These are phyloP conservation scores for Andrena praecox DNA, from an alignment of 2,888 invertebrate genomes.

Conservation along the genomic window DNA sequence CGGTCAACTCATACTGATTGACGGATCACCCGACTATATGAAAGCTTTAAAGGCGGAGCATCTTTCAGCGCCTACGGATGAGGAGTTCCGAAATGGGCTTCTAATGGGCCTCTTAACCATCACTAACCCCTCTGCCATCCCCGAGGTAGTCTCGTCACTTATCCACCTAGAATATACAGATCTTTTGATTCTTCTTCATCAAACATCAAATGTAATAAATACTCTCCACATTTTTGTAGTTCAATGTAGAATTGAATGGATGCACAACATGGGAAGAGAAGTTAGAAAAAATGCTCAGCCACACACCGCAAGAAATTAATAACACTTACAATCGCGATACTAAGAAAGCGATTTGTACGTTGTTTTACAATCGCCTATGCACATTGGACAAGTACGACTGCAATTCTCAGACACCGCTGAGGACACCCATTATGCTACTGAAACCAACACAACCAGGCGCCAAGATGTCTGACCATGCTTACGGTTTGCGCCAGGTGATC, in stretches of 20 bases:
- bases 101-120: conserved; percentile 87
- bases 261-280: conserved; percentile 87
- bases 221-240: conserved; percentile 59
- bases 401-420: conserved; percentile 85
- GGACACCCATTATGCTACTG: conserved; percentile 87
- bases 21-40: conserved; percentile 92
- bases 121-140: conserved; percentile 84
- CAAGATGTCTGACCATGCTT: conserved; percentile 88
- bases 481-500: conserved; percentile 86
- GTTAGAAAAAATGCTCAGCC: conserved; percentile 85
- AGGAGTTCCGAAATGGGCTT: conserved; percentile 87
- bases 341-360: conserved; percentile 32
- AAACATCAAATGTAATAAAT: not conserved
- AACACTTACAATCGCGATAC: not conserved
- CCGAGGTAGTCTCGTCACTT: conserved; percentile 77
- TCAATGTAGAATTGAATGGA: conserved; percentile 84
- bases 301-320: not conserved
- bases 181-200: not conserved
- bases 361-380: conserved; percentile 29
- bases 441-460: conserved; percentile 88
- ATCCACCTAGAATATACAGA: not conserved
- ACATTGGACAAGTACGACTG: conserved; percentile 79
- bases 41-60: conserved; percentile 86
- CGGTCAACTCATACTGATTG: conserved; percentile 90
- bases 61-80: conserved; percentile 84